Percentiles rank a stretch among this genome's conserved stretches.
These are phyloP conservation scores for Drosophila kanapiae DNA, from an alignment of 1,140 invertebrate genomes.

Conservation along the genomic window DNA sequence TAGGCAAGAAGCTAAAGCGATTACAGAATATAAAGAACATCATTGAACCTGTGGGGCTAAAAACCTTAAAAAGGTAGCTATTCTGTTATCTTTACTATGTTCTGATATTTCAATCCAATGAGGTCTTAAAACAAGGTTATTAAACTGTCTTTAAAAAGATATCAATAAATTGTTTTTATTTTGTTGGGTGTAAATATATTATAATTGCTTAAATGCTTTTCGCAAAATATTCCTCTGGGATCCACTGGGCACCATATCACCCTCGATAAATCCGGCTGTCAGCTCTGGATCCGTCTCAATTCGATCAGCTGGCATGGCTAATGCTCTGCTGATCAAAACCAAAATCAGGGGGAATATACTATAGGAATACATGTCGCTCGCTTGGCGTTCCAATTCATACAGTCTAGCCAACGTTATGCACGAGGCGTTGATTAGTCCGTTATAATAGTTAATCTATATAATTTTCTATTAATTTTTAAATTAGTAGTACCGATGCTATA, in stretches of 20 bases:
- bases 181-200: not conserved
- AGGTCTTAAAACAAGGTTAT: not conserved
- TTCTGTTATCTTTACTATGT: not conserved
- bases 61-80: not conserved
- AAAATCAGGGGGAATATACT: not conserved
- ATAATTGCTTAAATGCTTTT: constrained; percentile 64
- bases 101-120: not conserved
- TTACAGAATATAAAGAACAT: not conserved
- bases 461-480: constrained; percentile 17
- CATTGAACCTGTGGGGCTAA: not conserved
- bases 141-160: not conserved
- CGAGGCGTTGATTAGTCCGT: not conserved
- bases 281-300: constrained; percentile 63
- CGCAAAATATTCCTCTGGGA: constrained; percentile 86
- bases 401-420: constrained; percentile 12
- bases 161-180: not conserved
- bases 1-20: too few species aligned
- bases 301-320: constrained; percentile 16
- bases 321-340: not conserved
- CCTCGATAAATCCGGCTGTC: constrained; percentile 61
- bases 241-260: constrained; percentile 64
- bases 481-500: constrained; percentile 9
- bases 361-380: constrained; percentile 8
- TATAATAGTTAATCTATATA: constrained; percentile 8
- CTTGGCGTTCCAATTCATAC: not conserved